These are phyloP conservation scores for Calameuta pallipes DNA, from an alignment of 2,888 invertebrate genomes.

Conservation along the genomic window DNA sequence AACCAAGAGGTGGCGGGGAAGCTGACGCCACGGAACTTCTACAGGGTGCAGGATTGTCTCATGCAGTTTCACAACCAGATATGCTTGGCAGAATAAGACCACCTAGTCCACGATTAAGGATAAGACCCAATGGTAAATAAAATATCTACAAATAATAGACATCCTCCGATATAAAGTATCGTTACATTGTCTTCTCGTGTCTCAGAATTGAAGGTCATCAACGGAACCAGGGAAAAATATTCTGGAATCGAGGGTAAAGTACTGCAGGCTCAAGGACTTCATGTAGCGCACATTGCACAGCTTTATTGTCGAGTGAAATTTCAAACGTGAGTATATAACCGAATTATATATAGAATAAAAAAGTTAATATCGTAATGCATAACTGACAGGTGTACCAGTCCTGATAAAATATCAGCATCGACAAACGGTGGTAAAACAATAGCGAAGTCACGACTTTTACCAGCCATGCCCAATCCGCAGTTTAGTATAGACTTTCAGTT, in stretches of 20 bases:
- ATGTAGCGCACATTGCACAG: constrained; percentile 63
- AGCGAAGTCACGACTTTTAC: constrained; percentile 65
- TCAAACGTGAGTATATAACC: constrained; percentile 48
- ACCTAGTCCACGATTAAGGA: constrained; percentile 51
- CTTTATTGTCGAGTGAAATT: constrained; percentile 61
- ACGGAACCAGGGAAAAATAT: constrained; percentile 59
- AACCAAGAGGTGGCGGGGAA: constrained; percentile 63
- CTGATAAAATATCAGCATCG: constrained; percentile 50
- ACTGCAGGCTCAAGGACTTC: constrained; percentile 62
- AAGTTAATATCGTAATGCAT: neutral
- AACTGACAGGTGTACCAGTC: constrained; percentile 48
- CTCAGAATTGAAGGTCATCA: constrained; percentile 52
- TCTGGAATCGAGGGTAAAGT: constrained; percentile 62
- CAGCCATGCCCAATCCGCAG: constrained; percentile 64
- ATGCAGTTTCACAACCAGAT: constrained; percentile 67
- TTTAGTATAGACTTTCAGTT: constrained; percentile 67
- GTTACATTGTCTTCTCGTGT: neutral
- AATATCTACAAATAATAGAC: neutral
- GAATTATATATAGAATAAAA: neutral
- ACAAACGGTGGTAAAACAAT: constrained; percentile 61
- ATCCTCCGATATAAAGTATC: constrained; percentile 2
- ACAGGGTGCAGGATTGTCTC: constrained; percentile 58
- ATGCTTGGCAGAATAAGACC: constrained; percentile 52
- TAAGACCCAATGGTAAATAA: constrained; percentile 51
- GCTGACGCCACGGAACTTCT: constrained; percentile 65